A percentile compares a stretch with the other conserved stretches of the same genome.
These are phyloP conservation scores for Volucella inflata DNA, from an alignment of 2,888 invertebrate genomes.

Conservation along the genomic window DNA sequence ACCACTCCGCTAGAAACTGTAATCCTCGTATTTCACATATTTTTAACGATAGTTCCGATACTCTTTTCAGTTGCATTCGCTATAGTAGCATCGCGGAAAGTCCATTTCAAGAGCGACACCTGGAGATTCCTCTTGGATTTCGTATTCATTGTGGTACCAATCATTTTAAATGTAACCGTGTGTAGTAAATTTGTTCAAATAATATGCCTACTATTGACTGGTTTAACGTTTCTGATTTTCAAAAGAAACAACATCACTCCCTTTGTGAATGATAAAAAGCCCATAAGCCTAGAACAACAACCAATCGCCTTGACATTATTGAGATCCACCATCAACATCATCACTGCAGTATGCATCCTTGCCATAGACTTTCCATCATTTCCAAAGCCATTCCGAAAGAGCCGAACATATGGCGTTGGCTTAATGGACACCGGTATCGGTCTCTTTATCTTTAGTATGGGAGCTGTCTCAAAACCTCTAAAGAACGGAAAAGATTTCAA, in stretches of 20 bases:
- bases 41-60: conserved; percentile 77
- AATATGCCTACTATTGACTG: conserved; percentile 22
- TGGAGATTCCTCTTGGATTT: conserved; percentile 85
- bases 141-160: conserved; percentile 85
- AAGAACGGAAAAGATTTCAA: conserved; percentile 76
- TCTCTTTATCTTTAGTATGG: conserved; percentile 92
- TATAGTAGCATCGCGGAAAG: conserved; percentile 31
- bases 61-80: conserved; percentile 69
- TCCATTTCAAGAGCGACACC: conserved; percentile 36
- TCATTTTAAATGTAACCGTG: conserved; percentile 86
- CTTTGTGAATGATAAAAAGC: conserved; percentile 1
- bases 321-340: conserved; percentile 88
- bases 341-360: conserved; percentile 92
- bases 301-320: conserved; percentile 87
- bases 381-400: conserved; percentile 94
- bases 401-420: conserved; percentile 92
- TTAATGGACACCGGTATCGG: conserved; percentile 99
- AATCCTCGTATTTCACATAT: conserved; percentile 75
- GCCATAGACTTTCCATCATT: conserved; percentile 97
- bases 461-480: conserved; percentile 87
- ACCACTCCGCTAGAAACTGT: conserved; percentile 73
- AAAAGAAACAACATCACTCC: not conserved
- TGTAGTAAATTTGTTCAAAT: conserved; percentile 82
- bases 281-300: conserved; percentile 77
- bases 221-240: not conserved